Base-by-base conservation (phyloP, 1,140 invertebrate genomes). In the Eupeodes corollae region DNA sequence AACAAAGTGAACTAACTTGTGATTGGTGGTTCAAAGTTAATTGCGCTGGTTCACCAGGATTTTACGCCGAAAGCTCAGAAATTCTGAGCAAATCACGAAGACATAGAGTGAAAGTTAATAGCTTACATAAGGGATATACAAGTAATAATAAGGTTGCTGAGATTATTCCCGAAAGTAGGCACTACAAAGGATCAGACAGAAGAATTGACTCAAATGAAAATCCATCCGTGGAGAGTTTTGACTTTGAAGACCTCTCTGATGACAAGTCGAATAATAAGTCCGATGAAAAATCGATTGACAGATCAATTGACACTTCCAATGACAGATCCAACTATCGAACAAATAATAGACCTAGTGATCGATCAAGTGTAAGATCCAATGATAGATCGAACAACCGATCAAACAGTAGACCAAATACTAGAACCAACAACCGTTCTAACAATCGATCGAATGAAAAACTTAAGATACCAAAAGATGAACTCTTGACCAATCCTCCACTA, bases 1-100 rank as follows among this genome's bases (percentile, higher is more conserved):
- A 86, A 63, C 90, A 93, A 70, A 84, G 86, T 37, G 85, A 88
- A 64, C 73, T 91, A 30, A 89, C 88, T 56, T 92, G 89, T 70
- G 87, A 91, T 70, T 91, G 88, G 88, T 91, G 88, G 88, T 91
- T 90, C 70, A 89, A 90, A 73, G 88, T 92, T 46, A 83, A 91
- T 58, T 92, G 88, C 60, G 78, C 80, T 42, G 80, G 79, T 50
- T 83, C 86, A 1, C 76, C 80, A 1, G 80, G 80, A 15, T 74
- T 84, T 10, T 91, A 91, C 56, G 84, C 86, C 44, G 82, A 88
- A 56, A 91, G 88, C 54, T 83, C 84, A 2, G 84, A 88, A 58
- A 80, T 83, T 43, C 60, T 80, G 37, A 63, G 56, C 42, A 66
- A 66, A 44, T 62, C 65, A 51, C 56, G 60, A 13, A 58, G 61